phyloP scores from a whole-genome alignment of 2,888 invertebrate species.

The Anodontia alba region DNA sequence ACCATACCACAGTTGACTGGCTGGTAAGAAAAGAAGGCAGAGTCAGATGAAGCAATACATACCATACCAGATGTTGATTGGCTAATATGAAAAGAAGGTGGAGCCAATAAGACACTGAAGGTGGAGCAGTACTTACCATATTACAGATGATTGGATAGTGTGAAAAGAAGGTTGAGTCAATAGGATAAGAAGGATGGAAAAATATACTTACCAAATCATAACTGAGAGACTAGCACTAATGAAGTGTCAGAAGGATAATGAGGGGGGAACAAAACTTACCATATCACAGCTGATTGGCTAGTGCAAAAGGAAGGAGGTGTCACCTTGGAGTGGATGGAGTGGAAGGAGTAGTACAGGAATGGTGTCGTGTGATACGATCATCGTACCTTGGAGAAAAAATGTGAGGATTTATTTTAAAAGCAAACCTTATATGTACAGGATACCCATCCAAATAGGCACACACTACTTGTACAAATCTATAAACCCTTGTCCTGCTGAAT shows the following conservation, averaged over 20 bases:
- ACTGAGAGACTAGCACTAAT: background rate
- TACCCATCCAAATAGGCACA: too few relatives aligned
- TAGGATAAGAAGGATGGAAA: too few relatives aligned
- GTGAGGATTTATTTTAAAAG: background rate
- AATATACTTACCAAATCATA: slow-evolving; percentile 1
- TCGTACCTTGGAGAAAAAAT: slow-evolving; percentile 23
- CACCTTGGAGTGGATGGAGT: slow-evolving; percentile 32
- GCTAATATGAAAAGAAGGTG: background rate
- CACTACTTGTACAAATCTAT: too few relatives aligned
- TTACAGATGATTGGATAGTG: slow-evolving; percentile 3
- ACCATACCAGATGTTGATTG: background rate
- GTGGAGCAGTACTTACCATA: background rate
- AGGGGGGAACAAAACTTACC: background rate
- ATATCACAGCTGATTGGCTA: slow-evolving; percentile 24
- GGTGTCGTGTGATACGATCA: slow-evolving; percentile 22
- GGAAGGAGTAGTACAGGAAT: slow-evolving; percentile 26
- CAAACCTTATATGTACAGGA: too few relatives aligned
- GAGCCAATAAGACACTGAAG: too few relatives aligned
- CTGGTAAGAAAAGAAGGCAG: background rate
- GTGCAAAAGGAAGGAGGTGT: background rate
- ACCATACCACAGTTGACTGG: background rate
- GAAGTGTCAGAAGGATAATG: background rate
- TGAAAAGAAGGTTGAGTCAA: background rate
- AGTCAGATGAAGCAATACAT: background rate
- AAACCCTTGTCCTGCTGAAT: too few relatives aligned